phyloP scores from a whole-genome alignment of 2,888 invertebrate genomes.

The Sycophila texana region DNA sequence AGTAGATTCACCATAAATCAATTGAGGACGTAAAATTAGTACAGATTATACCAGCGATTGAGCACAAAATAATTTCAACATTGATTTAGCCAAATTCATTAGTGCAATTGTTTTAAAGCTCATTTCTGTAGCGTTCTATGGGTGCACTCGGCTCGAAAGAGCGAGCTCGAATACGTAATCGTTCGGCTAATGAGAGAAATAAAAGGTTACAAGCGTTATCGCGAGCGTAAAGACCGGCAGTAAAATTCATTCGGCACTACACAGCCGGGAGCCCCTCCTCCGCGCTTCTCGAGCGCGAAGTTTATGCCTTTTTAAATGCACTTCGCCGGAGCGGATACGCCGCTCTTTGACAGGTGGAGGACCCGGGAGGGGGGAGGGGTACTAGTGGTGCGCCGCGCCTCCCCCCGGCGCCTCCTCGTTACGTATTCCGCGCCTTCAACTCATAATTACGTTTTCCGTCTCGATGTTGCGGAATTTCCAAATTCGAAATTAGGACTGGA shows the following conservation, averaged over 20 bases:
- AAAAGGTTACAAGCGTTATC: conserved; percentile 1
- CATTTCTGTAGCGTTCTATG: not conserved
- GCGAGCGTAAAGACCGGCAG: conserved; percentile 14
- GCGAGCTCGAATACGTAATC: conserved; percentile 6
- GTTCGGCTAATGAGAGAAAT: conserved; percentile 22
- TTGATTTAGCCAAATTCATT: too few relatives aligned
- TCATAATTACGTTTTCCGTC: conserved; percentile 34
- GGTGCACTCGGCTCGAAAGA: too few relatives aligned
- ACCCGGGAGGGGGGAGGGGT: too few relatives aligned
- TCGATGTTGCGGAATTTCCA: conserved; percentile 1
- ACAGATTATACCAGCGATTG: too few relatives aligned
- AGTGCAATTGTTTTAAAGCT: not conserved
- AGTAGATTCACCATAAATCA: too few relatives aligned
- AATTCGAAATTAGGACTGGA: conserved; percentile 18
- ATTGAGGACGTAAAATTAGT: too few relatives aligned
- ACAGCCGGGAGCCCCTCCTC: not conserved
- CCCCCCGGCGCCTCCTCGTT: too few relatives aligned
- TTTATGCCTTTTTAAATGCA: conserved; percentile 46
- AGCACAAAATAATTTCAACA: too few relatives aligned
- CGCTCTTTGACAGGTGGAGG: not conserved
- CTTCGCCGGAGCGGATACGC: not conserved
- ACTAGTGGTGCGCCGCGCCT: too few relatives aligned
- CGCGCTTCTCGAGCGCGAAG: conserved; percentile 32
- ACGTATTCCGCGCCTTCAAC: conserved; percentile 28
- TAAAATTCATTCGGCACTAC: conserved; percentile 24